These are phyloP conservation scores for Macropus fuliginosus DNA, from an alignment of 2,797 vertebrate species.

Conservation along the genomic window DNA sequence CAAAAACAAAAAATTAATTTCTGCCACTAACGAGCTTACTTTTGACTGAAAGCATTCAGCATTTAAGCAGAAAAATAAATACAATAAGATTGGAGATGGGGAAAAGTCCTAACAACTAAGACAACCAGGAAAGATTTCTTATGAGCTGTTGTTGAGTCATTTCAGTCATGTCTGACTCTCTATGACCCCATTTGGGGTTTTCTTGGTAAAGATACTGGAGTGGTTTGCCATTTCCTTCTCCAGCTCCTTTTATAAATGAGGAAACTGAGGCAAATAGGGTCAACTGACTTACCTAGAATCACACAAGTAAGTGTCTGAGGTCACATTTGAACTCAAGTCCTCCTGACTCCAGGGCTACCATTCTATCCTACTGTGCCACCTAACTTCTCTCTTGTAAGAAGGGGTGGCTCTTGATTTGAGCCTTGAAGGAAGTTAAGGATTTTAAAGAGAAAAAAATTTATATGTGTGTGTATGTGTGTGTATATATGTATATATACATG, in stretches of 20 bases:
- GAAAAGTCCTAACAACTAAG: not conserved
- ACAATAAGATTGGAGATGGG: not conserved
- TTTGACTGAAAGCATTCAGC: too few species aligned
- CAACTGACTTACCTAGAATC: not conserved
- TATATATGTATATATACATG: too few species aligned
- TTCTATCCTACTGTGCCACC: not conserved
- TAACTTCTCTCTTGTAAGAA: not conserved
- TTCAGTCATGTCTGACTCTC: too few species aligned
- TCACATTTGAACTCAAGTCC: not conserved
- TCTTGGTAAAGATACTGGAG: not conserved
- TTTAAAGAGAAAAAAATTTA: not conserved
- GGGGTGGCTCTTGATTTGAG: not conserved
- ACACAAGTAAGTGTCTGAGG: not conserved
- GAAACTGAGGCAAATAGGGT: not conserved
- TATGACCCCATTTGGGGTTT: too few species aligned
- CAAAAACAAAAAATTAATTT: not conserved
- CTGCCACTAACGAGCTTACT: too few species aligned
- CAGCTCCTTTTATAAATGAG: not conserved
- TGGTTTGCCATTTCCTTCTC: not conserved
- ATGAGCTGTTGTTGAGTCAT: too few species aligned
- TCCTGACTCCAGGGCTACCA: too few species aligned
- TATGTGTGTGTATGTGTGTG: too few species aligned
- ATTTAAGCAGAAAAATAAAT: not conserved
- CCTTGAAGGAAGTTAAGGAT: not conserved
- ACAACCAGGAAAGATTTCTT: too few species aligned